Percentiles rank a stretch among this genome's conserved stretches.
These are phyloP conservation scores for Arrhopalites spinosus DNA, from an alignment of 2,888 invertebrate genomes.

Conservation along the genomic window DNA sequence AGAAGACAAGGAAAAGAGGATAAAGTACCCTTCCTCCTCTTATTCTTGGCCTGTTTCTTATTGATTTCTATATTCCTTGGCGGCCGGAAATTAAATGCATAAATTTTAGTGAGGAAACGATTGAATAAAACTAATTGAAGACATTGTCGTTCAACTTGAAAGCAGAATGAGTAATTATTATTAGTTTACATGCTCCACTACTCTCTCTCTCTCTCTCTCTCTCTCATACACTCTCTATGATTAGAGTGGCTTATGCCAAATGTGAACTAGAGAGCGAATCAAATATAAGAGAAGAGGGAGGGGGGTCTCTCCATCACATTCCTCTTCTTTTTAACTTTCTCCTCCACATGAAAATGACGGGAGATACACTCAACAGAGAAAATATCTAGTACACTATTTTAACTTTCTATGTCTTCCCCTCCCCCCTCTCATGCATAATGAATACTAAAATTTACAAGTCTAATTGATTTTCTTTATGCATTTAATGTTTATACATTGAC, in stretches of 20 bases:
- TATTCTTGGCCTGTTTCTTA: not conserved
- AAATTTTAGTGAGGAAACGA: slow-evolving; percentile 3
- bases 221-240: no score
- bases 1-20: not conserved
- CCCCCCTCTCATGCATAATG: slow-evolving; percentile 14
- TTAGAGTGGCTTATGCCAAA: slow-evolving; percentile 1
- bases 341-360: no score
- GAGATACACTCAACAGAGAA: no score
- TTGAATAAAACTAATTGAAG: slow-evolving; percentile 14
- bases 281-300: not conserved
- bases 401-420: not conserved
- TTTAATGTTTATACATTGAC: not conserved
- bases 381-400: not conserved
- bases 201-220: not conserved
- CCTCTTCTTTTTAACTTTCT: not conserved
- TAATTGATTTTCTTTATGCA: slow-evolving; percentile 13
- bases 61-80: slow-evolving; percentile 6
- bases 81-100: slow-evolving; percentile 20
- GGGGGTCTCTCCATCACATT: slow-evolving; percentile 5
- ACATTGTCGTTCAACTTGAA: not conserved
- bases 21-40: not conserved
- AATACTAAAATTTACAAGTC: slow-evolving; percentile 26
- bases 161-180: slow-evolving; percentile 15
- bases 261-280: not conserved
- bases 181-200: slow-evolving; percentile 15